These are phyloP conservation scores for Drosophila equinoxialis DNA, from an alignment of 1,140 invertebrate genomes.

Conservation along the genomic window DNA sequence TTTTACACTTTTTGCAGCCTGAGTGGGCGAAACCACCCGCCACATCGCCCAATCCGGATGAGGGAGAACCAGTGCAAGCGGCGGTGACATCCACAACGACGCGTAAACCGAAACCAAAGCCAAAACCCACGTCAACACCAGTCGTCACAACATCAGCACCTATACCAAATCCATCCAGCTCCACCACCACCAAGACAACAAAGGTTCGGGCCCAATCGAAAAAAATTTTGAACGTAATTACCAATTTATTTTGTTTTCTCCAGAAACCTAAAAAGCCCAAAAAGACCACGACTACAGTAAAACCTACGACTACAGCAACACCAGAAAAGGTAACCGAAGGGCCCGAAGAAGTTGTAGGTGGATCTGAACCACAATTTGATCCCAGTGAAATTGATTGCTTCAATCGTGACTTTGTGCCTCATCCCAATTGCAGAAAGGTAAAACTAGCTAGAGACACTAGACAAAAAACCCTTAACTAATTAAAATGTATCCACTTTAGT, in stretches of 20 bases:
- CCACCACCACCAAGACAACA: conserved; percentile 66
- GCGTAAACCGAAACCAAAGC: conserved; percentile 71
- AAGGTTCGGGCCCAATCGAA: conserved; percentile 36
- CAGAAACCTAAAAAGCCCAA: conserved; percentile 71
- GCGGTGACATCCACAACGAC: conserved; percentile 73
- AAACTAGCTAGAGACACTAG: background rate
- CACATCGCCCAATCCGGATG: conserved; percentile 84
- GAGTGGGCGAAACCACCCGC: conserved; percentile 89
- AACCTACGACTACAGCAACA: conserved; percentile 47
- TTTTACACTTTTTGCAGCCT: conserved; percentile 84
- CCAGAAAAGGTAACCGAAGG: conserved; percentile 50
- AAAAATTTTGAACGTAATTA: background rate
- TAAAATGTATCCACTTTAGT: conserved; percentile 83
- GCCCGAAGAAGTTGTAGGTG: conserved; percentile 33
- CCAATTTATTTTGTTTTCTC: background rate
- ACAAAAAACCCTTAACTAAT: no score
- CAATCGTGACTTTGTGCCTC: conserved; percentile 87
- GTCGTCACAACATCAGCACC: conserved; percentile 52
- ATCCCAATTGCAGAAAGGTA: conserved; percentile 86
- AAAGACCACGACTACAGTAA: conserved; percentile 43
- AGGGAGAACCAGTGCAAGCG: conserved; percentile 62
- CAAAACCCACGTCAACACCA: conserved; percentile 60
- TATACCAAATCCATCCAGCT: conserved; percentile 27
- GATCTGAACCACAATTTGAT: conserved; percentile 58
- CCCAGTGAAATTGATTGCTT: conserved; percentile 84